Conservation (phyloP, 2,113 vertebrate species). For the Pelmatolapia mariae region DNA sequence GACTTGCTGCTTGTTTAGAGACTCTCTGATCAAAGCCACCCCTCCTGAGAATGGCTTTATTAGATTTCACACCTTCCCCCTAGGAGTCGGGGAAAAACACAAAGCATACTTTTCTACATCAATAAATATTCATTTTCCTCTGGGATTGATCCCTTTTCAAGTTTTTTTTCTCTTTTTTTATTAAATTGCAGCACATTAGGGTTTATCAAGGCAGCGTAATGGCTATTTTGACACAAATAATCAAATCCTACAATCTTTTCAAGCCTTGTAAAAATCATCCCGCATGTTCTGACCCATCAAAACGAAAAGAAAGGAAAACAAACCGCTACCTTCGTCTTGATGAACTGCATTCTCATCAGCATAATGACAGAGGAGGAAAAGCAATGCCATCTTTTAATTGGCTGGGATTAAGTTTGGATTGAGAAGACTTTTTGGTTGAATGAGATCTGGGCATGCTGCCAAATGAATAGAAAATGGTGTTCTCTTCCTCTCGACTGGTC, state of each 20-base stretch:
- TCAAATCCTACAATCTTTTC: neutral
- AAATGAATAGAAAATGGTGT: conserved; percentile 91
- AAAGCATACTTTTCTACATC: conserved; percentile 68
- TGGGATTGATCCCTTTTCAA: conserved; percentile 52
- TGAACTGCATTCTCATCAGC: conserved; percentile 51
- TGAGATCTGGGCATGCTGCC: conserved; percentile 93
- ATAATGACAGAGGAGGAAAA: conserved; percentile 70
- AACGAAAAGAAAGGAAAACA: neutral
- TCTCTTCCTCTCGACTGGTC: conserved; percentile 87
- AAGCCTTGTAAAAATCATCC: neutral
- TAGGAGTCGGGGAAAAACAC: conserved; percentile 60
- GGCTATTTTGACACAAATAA: conserved; percentile 3
- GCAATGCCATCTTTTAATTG: conserved; percentile 79
- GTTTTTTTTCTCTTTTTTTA: neutral
- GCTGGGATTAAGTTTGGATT: conserved; percentile 79
- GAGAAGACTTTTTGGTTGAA: conserved; percentile 92
- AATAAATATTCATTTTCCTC: conserved; percentile 68
- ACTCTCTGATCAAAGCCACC: conserved; percentile 72
- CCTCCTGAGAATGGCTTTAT: conserved; percentile 72
- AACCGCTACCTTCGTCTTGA: conserved; percentile 33
- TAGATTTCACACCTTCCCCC: conserved; percentile 75
- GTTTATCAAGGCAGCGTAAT: conserved; percentile 1
- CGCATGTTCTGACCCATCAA: neutral
- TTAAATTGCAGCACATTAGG: conserved; percentile 35
- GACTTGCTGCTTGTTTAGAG: conserved; percentile 72